These are phyloP conservation scores for Nothobranchius kuhntae DNA, from an alignment of 2,113 vertebrate genomes.

Conservation along the genomic window DNA sequence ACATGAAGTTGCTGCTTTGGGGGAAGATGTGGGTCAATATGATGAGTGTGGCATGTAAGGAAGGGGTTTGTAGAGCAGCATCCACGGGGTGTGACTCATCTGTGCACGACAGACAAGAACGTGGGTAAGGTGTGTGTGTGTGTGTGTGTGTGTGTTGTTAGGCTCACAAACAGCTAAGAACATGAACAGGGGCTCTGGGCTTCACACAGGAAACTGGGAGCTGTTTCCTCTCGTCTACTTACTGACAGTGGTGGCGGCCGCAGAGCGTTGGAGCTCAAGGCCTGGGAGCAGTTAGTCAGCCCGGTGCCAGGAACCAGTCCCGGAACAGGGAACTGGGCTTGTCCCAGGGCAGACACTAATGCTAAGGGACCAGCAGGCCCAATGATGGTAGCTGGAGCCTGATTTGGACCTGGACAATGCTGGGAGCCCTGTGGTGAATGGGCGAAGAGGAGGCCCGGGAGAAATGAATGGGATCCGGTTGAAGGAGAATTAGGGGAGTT, in stretches of 20 bases:
- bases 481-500: slow-evolving; percentile 43
- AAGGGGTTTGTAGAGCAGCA: not conserved
- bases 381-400: slow-evolving; percentile 52
- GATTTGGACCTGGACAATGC: slow-evolving; percentile 77
- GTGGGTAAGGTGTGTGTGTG: not conserved
- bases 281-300: slow-evolving; percentile 79
- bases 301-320: slow-evolving; percentile 75
- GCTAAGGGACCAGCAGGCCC: slow-evolving; percentile 56
- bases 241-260: slow-evolving; percentile 82
- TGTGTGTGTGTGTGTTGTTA: slow-evolving; percentile 30
- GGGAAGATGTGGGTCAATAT: not conserved
- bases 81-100: not conserved
- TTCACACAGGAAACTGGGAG: slow-evolving; percentile 37
- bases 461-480: slow-evolving; percentile 31
- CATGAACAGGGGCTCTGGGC: slow-evolving; percentile 31
- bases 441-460: slow-evolving; percentile 44
- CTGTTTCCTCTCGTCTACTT: slow-evolving; percentile 77
- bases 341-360: slow-evolving; percentile 48
- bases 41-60: not conserved
- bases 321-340: slow-evolving; percentile 43
- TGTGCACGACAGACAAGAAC: not conserved
- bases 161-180: slow-evolving; percentile 31
- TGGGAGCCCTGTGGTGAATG: slow-evolving; percentile 68
- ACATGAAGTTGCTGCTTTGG: not conserved
- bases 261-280: slow-evolving; percentile 79